Evolutionary conservation across 1,140 invertebrate species (phyloP), one percentile per base, ranked within the genome.

Genomic region (Drosophila subobscura): DNA sequence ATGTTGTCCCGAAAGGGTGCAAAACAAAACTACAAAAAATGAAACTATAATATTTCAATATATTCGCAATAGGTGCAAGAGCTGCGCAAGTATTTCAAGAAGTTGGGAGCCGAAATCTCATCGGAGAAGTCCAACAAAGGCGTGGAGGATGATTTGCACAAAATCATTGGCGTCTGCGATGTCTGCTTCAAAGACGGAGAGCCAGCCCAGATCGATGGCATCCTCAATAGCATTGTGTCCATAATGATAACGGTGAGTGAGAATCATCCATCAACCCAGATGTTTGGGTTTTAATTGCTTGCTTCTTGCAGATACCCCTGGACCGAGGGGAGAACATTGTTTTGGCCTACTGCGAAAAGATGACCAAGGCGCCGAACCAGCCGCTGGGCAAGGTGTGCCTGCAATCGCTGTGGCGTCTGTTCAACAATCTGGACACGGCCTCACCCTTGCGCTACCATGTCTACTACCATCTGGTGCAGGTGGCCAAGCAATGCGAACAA

Each of bases 101-200:
- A 95, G 68, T 93, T 98, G 16, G 97, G 97, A 29, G 97, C 97
- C 25, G 96, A 98, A 93, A 97, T 99, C 76, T 96, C 97, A 2
- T 96, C 97, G 86, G 97, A 98, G 90, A 97, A 97, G 86, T 96
- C 96, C 5, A 93, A 95, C 1, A 97, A 97, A 92, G 97, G 97
- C 7, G 95, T 98, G 76, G 96, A 98, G 91, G 96, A 97, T 94
- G 97, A 99, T 93, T 93, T 99, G 59, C 96, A 97, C 90, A 97
- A 99, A 92, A 98, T 99, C 72, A 98, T 99, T 86, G 96, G 96
- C 54, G 97, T 97, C 5, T 98, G 97, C 91, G 97, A 98, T 92
- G 94, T 96, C 46, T 97, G 96, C 91, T 98, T 98, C 91, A 96
- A 97, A 84, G 96, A 96, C 89, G 94, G 94, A 2, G 95, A 95